These are phyloP conservation scores for Steinernema feltiae DNA, from an alignment of 1,140 invertebrate species.

Conservation along the genomic window DNA sequence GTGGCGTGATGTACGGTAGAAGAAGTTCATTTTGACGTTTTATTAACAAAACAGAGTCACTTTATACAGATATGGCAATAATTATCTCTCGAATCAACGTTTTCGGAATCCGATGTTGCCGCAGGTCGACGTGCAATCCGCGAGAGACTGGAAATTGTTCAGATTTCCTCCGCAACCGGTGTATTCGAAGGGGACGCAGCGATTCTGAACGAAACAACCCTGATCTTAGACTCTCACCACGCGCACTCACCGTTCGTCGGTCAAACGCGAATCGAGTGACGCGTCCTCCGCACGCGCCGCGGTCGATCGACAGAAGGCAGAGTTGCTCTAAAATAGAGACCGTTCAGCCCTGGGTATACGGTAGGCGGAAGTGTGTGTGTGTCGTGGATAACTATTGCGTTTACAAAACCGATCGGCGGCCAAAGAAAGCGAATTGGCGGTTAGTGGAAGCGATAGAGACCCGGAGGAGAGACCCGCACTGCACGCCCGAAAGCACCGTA, in stretches of 20 bases:
- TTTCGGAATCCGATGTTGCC: conserved; percentile 41
- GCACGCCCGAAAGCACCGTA: neutral
- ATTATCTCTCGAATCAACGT: neutral
- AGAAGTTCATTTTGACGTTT: neutral
- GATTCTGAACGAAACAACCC: conserved; percentile 35
- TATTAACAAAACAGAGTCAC: neutral
- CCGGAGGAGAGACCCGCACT: neutral
- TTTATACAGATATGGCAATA: conserved; percentile 15
- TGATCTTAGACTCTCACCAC: neutral
- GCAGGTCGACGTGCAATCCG: conserved; percentile 43
- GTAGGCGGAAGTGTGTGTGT: neutral
- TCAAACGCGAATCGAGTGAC: conserved; percentile 55
- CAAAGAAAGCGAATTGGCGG: neutral
- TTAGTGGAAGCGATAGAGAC: conserved; percentile 4
- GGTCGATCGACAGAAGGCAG: conserved; percentile 53
- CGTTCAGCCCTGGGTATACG: neutral
- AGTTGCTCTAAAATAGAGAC: conserved; percentile 48
- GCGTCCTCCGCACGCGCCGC: conserved; percentile 51
- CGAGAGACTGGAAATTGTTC: conserved; percentile 50
- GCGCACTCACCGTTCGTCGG: conserved; percentile 45
- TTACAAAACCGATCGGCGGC: neutral
- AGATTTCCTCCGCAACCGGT: conserved; percentile 55
- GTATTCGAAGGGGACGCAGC: conserved; percentile 55
- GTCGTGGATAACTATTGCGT: neutral
- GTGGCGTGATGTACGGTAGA: no score